phyloP scores from a whole-genome alignment of 1,140 invertebrate species.

The Drosophila takahashii region DNA sequence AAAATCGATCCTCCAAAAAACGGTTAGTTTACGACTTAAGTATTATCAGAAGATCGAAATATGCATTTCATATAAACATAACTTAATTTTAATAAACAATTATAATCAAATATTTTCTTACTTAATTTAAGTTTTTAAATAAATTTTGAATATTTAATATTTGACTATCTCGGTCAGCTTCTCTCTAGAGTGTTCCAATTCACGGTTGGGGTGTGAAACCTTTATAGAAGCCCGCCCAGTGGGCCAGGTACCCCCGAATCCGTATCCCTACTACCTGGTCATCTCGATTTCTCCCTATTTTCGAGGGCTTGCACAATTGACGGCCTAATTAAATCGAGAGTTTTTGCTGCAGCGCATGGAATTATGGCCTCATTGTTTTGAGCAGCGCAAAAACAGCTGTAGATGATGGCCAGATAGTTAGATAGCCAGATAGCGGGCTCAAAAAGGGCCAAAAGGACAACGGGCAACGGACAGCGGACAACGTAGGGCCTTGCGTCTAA shows the following conservation, averaged over 20 bases:
- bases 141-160: too few species aligned
- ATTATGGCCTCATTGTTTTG: slow-evolving; percentile 76
- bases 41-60: too few species aligned
- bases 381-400: slow-evolving; percentile 57
- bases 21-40: too few species aligned
- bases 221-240: background rate
- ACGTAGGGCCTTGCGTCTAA: slow-evolving; percentile 24
- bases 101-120: too few species aligned
- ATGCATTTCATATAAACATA: too few species aligned
- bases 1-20: too few species aligned
- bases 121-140: too few species aligned
- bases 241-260: slow-evolving; percentile 6
- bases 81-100: too few species aligned
- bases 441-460: slow-evolving; percentile 1
- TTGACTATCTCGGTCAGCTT: too few species aligned
- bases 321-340: slow-evolving; percentile 69
- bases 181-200: too few species aligned
- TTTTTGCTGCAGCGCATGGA: slow-evolving; percentile 33
- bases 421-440: slow-evolving; percentile 4
- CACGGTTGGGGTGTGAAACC: background rate
- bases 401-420: background rate
- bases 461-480: background rate
- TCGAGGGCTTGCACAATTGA: slow-evolving; percentile 63
- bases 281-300: background rate
- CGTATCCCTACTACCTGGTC: too few species aligned